Base-by-base conservation (phyloP, 2,113 vertebrate genomes). In the Haliaeetus leucogaster region DNA sequence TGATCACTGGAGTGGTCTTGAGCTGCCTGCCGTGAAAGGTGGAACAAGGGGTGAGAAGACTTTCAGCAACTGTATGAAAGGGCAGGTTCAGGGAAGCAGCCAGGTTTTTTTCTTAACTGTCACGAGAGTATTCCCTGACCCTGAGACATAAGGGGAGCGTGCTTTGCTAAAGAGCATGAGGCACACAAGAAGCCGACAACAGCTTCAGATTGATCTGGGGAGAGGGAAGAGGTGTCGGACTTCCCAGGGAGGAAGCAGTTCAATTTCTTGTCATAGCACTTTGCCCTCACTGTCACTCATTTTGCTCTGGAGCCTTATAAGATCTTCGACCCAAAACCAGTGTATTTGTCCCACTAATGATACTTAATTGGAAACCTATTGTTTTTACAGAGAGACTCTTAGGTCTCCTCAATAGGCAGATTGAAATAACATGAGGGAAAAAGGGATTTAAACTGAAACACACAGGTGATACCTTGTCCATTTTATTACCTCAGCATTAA, bases 281-380 rank as follows among this genome's bases (percentile, higher is more conserved):
- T 92, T 58, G 66, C 70, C 89, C 76, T 90, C 81, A 56, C 77
- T 91, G 83, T 50, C 94, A 95, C 70, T 95, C 70, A 72, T 92
- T 94, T 82, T 21, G 9, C 61, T 82, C 52, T 66, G 36, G 34
- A 95, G 86, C 19, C 29, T 92, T 66, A 32, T 9, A 74, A 89
- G 47, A 74, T 47, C 68, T 94, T 97, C 12, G 65, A 92, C 53
- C 40, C 36, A 48, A 91, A 78, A 1, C 70, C 86, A 48, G 66
- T 95, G 70, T 13, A 91, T 96, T 93, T 95, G 40, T 94, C 70
- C 62, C 34, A 42, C 82, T 92, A 93, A 97, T 95, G 86, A 87
- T 63, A 86, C 73, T 82, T 96, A 93, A 95, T 91, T 95, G 93
- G 83, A 97, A 95, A 89, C 48, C 86, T 76, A 66, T 87, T 94